Percentiles rank a stretch among this genome's conserved stretches.
phyloP scores from a whole-genome alignment of 2,888 invertebrate species.

The Eueremaeus valkanovi region DNA sequence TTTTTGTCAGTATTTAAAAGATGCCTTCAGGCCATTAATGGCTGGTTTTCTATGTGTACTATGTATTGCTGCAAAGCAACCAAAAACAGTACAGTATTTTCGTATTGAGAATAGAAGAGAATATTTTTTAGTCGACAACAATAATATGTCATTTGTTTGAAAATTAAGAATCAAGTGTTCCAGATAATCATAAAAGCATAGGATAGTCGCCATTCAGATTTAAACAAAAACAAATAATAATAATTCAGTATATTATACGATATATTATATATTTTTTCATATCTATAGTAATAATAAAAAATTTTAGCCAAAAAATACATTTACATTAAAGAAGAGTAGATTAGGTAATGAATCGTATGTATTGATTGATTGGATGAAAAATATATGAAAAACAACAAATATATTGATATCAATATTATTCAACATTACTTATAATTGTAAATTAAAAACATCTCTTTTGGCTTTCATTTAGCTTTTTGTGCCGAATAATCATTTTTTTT shows the following conservation, averaged over 20 bases:
- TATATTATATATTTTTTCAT: too few species aligned
- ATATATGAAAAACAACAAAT: not conserved
- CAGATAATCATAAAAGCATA: constrained; percentile 21
- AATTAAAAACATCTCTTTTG: constrained; percentile 8
- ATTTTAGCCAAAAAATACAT: not conserved
- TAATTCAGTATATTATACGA: not conserved
- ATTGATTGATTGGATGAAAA: not conserved
- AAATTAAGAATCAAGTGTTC: constrained; percentile 2
- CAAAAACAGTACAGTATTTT: not conserved
- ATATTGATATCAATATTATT: constrained; percentile 10
- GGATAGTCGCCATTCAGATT: not conserved
- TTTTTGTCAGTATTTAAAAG: not conserved
- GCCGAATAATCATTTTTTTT: not conserved
- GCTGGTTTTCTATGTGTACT: not conserved
- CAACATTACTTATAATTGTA: constrained; percentile 5
- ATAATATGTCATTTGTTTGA: constrained; percentile 5
- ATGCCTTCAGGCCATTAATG: not conserved
- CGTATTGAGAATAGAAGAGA: not conserved
- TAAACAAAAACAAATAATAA: not conserved
- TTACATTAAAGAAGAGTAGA: not conserved
- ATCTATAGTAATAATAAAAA: not conserved
- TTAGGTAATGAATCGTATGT: not conserved
- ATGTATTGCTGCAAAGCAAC: not conserved
- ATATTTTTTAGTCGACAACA: not conserved
- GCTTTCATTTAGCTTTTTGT: not conserved